Percentiles rank a stretch among this genome's conserved stretches.
Evolutionary conservation across 2,888 invertebrate species (phyloP).

Genomic region (Leptopilina myrica): DNA sequence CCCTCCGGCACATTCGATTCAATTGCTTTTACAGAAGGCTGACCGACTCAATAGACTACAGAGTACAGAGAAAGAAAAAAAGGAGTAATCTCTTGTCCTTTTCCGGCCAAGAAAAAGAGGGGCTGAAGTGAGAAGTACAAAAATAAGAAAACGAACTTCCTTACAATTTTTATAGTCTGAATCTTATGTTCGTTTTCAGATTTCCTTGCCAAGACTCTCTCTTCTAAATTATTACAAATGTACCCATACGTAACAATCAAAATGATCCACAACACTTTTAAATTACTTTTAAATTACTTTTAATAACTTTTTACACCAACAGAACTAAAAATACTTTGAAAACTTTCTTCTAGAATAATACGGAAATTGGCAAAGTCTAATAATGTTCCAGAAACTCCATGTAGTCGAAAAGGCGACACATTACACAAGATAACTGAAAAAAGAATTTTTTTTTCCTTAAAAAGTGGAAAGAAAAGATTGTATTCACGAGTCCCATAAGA

Average conservation of each 20-base stretch:
- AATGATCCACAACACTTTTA: too few relatives aligned
- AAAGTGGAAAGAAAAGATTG: background rate
- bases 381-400: background rate
- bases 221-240: too few relatives aligned
- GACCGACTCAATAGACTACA: slow-evolving; percentile 56
- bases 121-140: background rate
- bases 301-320: background rate
- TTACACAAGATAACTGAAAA: background rate
- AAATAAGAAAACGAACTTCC: background rate
- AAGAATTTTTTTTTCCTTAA: slow-evolving; percentile 6
- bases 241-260: too few relatives aligned
- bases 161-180: background rate
- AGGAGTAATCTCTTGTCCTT: background rate
- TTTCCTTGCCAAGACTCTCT: background rate
- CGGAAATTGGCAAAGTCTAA: slow-evolving; percentile 13
- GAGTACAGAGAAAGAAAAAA: background rate
- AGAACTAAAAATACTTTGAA: background rate
- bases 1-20: slow-evolving; percentile 65
- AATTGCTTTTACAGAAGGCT: slow-evolving; percentile 63
- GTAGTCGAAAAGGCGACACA: background rate
- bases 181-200: background rate
- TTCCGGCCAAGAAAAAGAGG: slow-evolving; percentile 2
- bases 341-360: background rate
- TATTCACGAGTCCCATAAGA: slow-evolving; percentile 13
- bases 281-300: too few relatives aligned